phyloP scores from a whole-genome alignment of 2,888 invertebrate genomes.

The Leptogaster cylindrica region DNA sequence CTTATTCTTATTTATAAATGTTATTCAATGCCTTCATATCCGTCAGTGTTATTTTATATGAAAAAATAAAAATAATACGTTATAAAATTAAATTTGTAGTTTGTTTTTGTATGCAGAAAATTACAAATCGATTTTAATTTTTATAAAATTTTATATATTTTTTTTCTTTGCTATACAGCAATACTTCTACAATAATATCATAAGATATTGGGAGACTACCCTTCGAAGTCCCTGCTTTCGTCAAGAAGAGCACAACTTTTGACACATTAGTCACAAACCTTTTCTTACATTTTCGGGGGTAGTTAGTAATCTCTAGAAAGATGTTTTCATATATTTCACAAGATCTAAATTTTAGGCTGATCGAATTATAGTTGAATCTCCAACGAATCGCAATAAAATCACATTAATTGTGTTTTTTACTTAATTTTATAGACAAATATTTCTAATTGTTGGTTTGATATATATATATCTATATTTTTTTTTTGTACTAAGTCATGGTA shows the following conservation, averaged over 20 bases:
- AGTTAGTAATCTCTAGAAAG: not conserved
- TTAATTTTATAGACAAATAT: too few relatives aligned
- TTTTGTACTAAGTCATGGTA: conserved; percentile 26
- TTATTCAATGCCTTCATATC: conserved; percentile 27
- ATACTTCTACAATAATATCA: conserved; percentile 22
- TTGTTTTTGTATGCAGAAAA: not conserved
- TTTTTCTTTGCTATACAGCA: conserved; percentile 3
- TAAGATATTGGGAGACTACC: conserved; percentile 13
- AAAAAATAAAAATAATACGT: not conserved
- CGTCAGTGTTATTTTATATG: conserved; percentile 22
- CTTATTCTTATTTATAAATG: too few relatives aligned
- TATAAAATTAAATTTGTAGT: not conserved
- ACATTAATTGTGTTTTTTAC: too few relatives aligned
- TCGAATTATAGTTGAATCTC: too few relatives aligned
- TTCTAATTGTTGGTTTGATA: too few relatives aligned
- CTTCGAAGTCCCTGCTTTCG: not conserved
- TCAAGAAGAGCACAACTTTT: conserved; percentile 24
- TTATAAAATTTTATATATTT: conserved; percentile 28
- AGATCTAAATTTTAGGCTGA: too few relatives aligned
- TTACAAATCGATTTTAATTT: not conserved
- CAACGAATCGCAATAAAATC: too few relatives aligned
- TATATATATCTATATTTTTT: too few relatives aligned
- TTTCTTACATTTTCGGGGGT: not conserved
- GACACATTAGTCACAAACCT: conserved; percentile 37
- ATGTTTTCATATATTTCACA: not conserved